Conservation (phyloP, 2,797 vertebrate species). For the Trematomus bernacchii region DNA sequence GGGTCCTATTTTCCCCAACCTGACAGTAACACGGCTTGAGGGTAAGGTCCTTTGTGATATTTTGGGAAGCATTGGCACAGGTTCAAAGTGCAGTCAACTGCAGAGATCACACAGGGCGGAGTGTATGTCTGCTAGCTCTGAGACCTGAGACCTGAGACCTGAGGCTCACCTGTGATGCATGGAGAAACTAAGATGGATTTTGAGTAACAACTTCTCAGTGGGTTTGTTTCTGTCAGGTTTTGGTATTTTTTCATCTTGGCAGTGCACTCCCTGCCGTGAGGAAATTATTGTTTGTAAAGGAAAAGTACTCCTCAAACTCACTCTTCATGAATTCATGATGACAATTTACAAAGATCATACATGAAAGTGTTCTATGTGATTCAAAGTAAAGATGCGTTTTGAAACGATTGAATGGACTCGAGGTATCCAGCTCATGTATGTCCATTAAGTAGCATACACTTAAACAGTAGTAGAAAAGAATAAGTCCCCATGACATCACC, state of each 20-base stretch:
- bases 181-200: constrained; percentile 32
- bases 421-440: not conserved
- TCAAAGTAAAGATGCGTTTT: not conserved
- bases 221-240: constrained; percentile 7
- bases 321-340: constrained; percentile 28
- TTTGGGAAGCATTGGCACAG: constrained; percentile 52
- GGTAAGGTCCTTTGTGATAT: constrained; percentile 58
- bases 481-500: too few species aligned
- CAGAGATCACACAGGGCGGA: constrained; percentile 41
- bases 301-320: not conserved
- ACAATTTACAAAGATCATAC: constrained; percentile 19
- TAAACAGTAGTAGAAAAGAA: too few species aligned
- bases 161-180: constrained; percentile 40
- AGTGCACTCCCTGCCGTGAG: not conserved
- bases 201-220: constrained; percentile 33
- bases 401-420: too few species aligned
- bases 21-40: constrained; percentile 13
- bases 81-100: constrained; percentile 58
- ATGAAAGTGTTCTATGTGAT: constrained; percentile 19
- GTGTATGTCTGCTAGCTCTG: constrained; percentile 42
- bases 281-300: constrained; percentile 19
- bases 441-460: not conserved
- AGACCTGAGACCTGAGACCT: constrained; percentile 35
- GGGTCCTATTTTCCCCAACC: too few species aligned
- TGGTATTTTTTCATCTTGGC: constrained; percentile 29